phyloP scores from a whole-genome alignment of 1,140 invertebrate genomes.

The Drosophila varians region DNA sequence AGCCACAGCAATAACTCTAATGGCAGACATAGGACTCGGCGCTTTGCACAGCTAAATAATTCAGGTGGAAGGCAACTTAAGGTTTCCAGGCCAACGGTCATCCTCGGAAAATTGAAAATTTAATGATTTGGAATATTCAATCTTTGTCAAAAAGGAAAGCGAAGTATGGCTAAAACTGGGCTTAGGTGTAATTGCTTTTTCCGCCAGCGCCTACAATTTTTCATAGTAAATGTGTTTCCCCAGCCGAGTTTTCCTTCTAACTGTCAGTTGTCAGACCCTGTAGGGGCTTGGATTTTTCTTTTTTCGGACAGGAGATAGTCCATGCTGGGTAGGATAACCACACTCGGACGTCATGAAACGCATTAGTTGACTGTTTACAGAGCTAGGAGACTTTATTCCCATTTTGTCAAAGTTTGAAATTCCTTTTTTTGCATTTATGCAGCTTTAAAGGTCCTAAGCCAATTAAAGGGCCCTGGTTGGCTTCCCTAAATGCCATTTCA shows the following conservation, averaged over 20 bases:
- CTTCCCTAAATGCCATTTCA: constrained; percentile 60
- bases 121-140: constrained; percentile 47
- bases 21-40: constrained; percentile 25
- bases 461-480: constrained; percentile 22
- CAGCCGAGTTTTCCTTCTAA: constrained; percentile 36
- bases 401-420: no score
- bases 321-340: constrained; percentile 7
- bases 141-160: constrained; percentile 40
- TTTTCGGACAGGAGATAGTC: constrained; percentile 35
- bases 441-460: constrained; percentile 11
- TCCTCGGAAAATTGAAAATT: constrained; percentile 46
- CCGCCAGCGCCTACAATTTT: constrained; percentile 17
- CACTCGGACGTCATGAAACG: constrained; percentile 16
- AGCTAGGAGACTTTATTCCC: not conserved
- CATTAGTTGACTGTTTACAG: not conserved
- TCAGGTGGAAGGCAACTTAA: constrained; percentile 38
- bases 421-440: not conserved
- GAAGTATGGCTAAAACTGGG: constrained; percentile 19
- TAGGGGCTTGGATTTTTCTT: constrained; percentile 38
- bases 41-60: constrained; percentile 39
- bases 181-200: constrained; percentile 47
- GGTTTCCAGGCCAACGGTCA: constrained; percentile 16
- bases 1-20: constrained; percentile 41
- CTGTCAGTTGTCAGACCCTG: constrained; percentile 59
- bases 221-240: constrained; percentile 20